phyloP scores from a whole-genome alignment of 1,140 invertebrate species.

The Hypsibius dujardini region DNA sequence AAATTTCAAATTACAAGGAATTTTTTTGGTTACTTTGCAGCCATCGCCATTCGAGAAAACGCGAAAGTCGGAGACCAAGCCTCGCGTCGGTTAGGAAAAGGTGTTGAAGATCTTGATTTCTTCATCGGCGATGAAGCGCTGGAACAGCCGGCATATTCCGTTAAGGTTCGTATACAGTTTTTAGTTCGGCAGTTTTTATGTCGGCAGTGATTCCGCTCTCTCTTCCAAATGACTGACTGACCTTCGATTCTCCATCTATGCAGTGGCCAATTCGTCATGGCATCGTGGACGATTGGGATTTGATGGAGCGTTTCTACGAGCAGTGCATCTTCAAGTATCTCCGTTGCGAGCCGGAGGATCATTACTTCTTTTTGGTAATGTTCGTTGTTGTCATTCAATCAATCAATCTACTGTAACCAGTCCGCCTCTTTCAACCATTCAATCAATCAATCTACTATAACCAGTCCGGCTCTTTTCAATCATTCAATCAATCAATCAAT shows the following conservation, averaged over 20 bases:
- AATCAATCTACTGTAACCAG: no score
- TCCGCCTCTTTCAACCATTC: no score
- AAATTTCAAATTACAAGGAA: no score
- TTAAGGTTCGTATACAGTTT: constrained; percentile 47
- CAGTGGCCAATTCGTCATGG: constrained; percentile 97
- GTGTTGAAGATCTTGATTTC: constrained; percentile 93
- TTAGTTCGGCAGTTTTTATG: neutral
- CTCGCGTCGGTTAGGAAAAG: constrained; percentile 67
- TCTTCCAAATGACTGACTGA: no score
- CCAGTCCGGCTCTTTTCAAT: no score
- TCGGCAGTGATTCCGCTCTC: no score
- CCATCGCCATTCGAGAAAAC: constrained; percentile 85
- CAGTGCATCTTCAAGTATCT: constrained; percentile 99
- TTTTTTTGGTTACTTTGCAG: constrained; percentile 29
- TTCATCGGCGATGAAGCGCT: constrained; percentile 95
- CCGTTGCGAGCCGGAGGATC: constrained; percentile 93
- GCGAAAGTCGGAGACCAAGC: constrained; percentile 84
- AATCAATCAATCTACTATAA: no score
- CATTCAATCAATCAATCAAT: no score
- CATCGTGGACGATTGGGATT: constrained; percentile 96
- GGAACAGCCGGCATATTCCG: constrained; percentile 77
- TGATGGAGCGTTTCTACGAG: constrained; percentile 96
- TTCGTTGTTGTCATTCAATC: no score
- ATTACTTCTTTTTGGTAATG: constrained; percentile 70
- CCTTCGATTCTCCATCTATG: neutral